phyloP scores from a whole-genome alignment of 1,140 invertebrate species.

The Drosophila baimaii region DNA sequence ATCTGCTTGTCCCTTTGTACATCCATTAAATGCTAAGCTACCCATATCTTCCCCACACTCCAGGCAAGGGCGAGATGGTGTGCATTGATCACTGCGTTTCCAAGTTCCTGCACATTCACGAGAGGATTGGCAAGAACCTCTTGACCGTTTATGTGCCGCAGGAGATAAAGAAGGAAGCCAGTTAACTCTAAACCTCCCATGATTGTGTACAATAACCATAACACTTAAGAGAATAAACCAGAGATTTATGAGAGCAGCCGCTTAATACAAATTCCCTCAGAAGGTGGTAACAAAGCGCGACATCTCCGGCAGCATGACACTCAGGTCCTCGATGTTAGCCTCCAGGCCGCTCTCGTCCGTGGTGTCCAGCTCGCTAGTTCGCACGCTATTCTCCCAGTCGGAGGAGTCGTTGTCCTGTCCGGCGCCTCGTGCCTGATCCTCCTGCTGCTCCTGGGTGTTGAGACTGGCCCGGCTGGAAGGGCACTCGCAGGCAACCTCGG shows the following conservation, averaged over 20 bases:
- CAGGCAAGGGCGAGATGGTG: conserved; percentile 10
- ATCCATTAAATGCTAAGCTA: too few relatives aligned
- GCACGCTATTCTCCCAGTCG: conserved; percentile 87
- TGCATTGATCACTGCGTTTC: conserved; percentile 14
- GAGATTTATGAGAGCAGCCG: not conserved
- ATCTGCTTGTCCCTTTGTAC: too few relatives aligned
- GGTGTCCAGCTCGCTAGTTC: conserved; percentile 86
- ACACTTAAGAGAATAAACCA: not conserved
- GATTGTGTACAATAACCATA: too few relatives aligned
- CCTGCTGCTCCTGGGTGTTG: conserved; percentile 11
- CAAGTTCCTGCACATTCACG: conserved; percentile 13
- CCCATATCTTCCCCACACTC: not conserved
- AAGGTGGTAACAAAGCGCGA: conserved; percentile 84
- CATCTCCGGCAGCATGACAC: conserved; percentile 85
- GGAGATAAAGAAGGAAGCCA: not conserved
- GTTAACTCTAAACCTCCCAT: not conserved
- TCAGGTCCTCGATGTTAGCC: conserved; percentile 85
- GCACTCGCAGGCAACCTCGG: not conserved
- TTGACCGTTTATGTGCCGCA: conserved; percentile 7
- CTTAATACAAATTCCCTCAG: conserved; percentile 15
- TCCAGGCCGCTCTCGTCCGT: conserved; percentile 86
- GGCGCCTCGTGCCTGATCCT: conserved; percentile 9
- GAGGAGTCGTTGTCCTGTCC: conserved; percentile 62
- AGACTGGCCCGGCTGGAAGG: conserved; percentile 1
- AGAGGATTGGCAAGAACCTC: conserved; percentile 13